Percentiles rank a stretch among this genome's conserved stretches.
These are phyloP conservation scores for Dromaius novaehollandiae DNA, from an alignment of 2,113 vertebrate genomes.

Conservation along the genomic window DNA sequence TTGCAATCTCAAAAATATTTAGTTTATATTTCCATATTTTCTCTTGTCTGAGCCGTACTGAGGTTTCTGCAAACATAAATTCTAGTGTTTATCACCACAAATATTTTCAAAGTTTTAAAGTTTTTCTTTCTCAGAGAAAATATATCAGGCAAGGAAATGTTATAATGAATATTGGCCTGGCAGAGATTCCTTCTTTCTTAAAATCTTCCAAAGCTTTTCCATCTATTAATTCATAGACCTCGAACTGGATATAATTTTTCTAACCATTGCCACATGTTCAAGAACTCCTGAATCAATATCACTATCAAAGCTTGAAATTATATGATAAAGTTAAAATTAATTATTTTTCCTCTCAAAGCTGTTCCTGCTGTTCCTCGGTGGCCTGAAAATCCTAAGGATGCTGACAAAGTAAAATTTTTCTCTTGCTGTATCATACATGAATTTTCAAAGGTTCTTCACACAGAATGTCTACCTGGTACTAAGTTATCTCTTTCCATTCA, in stretches of 20 bases:
- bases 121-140: conserved; percentile 29
- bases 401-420: conserved; percentile 15
- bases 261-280: conserved; percentile 38
- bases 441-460: not conserved
- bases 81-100: not conserved
- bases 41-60: not conserved
- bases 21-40: not conserved
- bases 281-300: not conserved
- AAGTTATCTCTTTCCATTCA: not conserved
- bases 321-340: conserved; percentile 35
- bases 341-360: conserved; percentile 38
- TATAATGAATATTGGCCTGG: not conserved
- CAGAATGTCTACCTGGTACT: not conserved
- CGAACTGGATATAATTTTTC: conserved; percentile 7
- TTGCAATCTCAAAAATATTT: not conserved
- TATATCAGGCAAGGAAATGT: conserved; percentile 8
- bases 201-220: conserved; percentile 49
- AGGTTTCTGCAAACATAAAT: not conserved
- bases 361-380: conserved; percentile 46
- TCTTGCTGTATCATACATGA: not conserved
- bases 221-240: conserved; percentile 30
- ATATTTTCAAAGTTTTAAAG: not conserved
- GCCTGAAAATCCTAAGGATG: not conserved
- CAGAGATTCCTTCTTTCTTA: conserved; percentile 14
- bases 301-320: conserved; percentile 19